Evolutionary conservation across 2,797 vertebrate species (phyloP).

Genomic region (Perodicticus potto): DNA sequence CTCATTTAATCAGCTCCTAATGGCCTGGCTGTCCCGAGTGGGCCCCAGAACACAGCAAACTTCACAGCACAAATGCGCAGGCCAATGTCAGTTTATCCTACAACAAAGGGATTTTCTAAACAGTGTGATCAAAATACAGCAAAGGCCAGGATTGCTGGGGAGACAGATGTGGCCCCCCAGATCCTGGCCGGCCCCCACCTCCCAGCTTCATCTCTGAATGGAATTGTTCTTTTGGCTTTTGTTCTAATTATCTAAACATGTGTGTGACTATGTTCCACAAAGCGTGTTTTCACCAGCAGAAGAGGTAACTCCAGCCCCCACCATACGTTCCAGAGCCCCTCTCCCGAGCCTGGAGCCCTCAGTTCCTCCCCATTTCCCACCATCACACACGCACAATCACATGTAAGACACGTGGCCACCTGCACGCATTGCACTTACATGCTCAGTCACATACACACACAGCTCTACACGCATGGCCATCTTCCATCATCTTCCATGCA

Average conservation of each 20-base stretch:
- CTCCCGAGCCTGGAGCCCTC: background rate
- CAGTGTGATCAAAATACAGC: conserved; percentile 68
- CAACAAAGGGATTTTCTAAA: conserved; percentile 78
- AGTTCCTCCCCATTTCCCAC: conserved; percentile 37
- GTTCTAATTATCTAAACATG: conserved; percentile 82
- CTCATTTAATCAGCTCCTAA: conserved; percentile 86
- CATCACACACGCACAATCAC: background rate
- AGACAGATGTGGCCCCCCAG: conserved; percentile 5
- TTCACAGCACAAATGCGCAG: conserved; percentile 79
- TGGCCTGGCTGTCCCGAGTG: conserved; percentile 82
- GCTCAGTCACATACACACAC: too few relatives aligned
- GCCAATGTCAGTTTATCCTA: conserved; percentile 80
- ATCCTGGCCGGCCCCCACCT: background rate
- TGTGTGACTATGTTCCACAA: conserved; percentile 57
- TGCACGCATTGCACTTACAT: accelerated
- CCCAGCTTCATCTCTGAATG: conserved; percentile 62
- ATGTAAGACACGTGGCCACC: background rate
- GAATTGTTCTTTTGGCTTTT: conserved; percentile 75
- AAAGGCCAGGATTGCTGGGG: conserved; percentile 57
- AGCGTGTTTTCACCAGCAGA: conserved; percentile 62
- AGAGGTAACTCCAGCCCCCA: conserved; percentile 57
- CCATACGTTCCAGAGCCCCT: background rate
- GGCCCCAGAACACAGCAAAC: conserved; percentile 78
- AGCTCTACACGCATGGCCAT: too few relatives aligned
- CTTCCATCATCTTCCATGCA: too few relatives aligned